phyloP scores from a whole-genome alignment of 2,888 invertebrate genomes.

The Hydrotaea diabolus region DNA sequence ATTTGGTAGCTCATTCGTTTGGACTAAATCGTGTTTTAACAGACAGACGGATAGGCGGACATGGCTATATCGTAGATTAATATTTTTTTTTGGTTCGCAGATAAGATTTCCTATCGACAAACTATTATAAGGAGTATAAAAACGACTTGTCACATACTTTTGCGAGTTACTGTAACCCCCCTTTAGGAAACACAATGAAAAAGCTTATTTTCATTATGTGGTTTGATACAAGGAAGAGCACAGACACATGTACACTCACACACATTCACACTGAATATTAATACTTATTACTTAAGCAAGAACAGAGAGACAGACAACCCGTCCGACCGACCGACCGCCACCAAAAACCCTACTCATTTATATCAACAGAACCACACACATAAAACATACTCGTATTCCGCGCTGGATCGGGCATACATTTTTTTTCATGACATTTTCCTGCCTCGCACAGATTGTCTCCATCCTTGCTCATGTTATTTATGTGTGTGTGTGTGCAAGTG shows the following conservation, averaged over 20 bases:
- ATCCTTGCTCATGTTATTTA: conserved; percentile 42
- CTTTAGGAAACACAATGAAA: neutral
- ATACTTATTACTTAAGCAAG: conserved; percentile 4
- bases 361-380: neutral
- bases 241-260: neutral
- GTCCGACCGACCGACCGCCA: neutral
- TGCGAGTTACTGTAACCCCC: neutral
- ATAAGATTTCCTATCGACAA: no score
- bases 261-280: neutral
- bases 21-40: no score
- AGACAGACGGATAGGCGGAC: no score
- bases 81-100: no score
- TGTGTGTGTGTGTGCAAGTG: no score
- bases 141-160: neutral
- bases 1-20: no score
- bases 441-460: conserved; percentile 47
- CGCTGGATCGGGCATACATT: neutral
- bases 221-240: neutral
- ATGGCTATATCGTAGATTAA: no score
- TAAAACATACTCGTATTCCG: neutral
- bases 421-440: conserved; percentile 25
- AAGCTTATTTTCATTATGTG: conserved; percentile 8
- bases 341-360: neutral
- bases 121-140: no score
- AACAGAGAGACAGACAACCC: neutral